phyloP scores from a whole-genome alignment of 1,140 invertebrate species.

The Anadara kagoshimensis region DNA sequence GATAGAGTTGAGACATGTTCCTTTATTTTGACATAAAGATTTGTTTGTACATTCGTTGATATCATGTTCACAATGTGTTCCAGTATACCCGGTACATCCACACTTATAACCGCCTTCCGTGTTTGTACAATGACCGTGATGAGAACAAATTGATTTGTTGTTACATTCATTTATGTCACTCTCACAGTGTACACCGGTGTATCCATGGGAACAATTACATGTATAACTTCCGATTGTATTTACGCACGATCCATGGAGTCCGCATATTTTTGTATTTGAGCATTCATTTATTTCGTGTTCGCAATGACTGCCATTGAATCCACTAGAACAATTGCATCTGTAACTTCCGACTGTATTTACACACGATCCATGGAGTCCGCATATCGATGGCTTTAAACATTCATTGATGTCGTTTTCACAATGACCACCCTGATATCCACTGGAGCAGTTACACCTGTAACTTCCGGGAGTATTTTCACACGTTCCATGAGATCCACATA shows the following conservation, averaged over 20 bases:
- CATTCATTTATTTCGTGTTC: no score
- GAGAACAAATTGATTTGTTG: neutral
- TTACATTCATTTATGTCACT: neutral
- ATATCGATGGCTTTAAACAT: no score
- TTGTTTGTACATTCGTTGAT: slow-evolving; percentile 19
- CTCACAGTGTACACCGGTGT: neutral
- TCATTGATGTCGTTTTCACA: neutral
- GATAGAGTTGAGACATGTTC: slow-evolving; percentile 17
- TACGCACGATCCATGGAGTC: neutral
- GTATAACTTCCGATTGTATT: neutral
- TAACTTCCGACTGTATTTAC: no score
- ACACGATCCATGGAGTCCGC: no score
- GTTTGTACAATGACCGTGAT: no score
- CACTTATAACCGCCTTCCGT: neutral
- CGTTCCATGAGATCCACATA: neutral
- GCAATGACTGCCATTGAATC: slow-evolving; percentile 7
- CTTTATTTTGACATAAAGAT: slow-evolving; percentile 20
- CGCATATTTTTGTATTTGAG: neutral
- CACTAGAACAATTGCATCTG: neutral
- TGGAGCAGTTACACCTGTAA: neutral
- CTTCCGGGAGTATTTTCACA: neutral
- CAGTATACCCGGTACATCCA: no score
- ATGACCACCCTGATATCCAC: neutral
- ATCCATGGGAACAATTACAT: neutral
- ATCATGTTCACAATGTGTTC: neutral